A percentile compares a stretch with the other conserved stretches of the same genome.
phyloP scores from a whole-genome alignment of 2,888 invertebrate species.

The Melieria picta region DNA sequence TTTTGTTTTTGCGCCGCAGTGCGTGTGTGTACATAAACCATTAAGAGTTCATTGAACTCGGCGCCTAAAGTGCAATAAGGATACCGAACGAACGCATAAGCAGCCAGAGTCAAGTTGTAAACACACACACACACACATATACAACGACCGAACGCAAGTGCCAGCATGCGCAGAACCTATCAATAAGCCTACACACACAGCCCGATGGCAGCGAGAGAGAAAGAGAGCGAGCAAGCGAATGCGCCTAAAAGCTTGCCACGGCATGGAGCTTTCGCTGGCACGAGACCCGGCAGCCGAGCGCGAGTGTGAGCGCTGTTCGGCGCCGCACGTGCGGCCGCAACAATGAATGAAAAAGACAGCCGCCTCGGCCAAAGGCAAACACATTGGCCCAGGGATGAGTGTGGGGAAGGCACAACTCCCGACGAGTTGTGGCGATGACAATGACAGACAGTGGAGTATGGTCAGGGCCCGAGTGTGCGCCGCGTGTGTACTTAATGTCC shows the following conservation, averaged over 20 bases:
- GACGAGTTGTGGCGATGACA: background rate
- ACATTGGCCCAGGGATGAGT: background rate
- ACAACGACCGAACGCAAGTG: background rate
- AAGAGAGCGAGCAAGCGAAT: slow-evolving; percentile 33
- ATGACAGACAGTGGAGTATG: background rate
- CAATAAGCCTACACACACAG: slow-evolving; percentile 15
- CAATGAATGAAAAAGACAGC: slow-evolving; percentile 21
- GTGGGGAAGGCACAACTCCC: slow-evolving; percentile 11
- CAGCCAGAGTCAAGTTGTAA: too few species aligned
- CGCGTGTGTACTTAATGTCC: slow-evolving; percentile 40
- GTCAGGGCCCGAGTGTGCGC: background rate
- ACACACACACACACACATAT: background rate
- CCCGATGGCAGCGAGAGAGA: slow-evolving; percentile 2
- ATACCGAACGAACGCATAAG: slow-evolving; percentile 5
- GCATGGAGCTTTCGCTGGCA: slow-evolving; percentile 2
- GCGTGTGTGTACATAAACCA: background rate
- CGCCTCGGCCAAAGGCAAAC: slow-evolving; percentile 1
- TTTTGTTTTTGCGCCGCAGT: background rate
- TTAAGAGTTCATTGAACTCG: slow-evolving; percentile 61
- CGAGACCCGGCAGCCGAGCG: slow-evolving; percentile 37
- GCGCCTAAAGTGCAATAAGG: slow-evolving; percentile 37
- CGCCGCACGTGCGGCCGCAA: background rate
- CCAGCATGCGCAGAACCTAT: slow-evolving; percentile 6
- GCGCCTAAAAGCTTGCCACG: slow-evolving; percentile 39
- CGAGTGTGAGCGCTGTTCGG: slow-evolving; percentile 38